Evolutionary conservation across 2,113 vertebrate species (phyloP).

Genomic region (Nansenia antarctica): DNA sequence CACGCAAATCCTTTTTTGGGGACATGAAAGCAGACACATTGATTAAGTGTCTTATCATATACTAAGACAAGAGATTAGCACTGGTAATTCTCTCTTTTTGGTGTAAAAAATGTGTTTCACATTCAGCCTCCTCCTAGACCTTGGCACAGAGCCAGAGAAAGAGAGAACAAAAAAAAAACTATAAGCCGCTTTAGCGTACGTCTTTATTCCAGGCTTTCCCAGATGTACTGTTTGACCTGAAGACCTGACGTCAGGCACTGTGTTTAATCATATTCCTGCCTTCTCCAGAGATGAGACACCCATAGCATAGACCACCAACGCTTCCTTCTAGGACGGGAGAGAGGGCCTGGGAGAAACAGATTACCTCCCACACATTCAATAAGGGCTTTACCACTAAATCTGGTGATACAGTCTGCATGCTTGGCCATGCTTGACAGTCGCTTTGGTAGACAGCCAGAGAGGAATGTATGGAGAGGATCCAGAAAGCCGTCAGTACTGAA

Average conservation of each 20-base stretch:
- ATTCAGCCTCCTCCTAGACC: constrained; percentile 26
- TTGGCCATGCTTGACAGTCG: constrained; percentile 38
- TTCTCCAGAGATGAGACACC: neutral
- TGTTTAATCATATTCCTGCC: constrained; percentile 44
- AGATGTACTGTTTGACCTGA: constrained; percentile 20
- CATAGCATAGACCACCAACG: constrained; percentile 8
- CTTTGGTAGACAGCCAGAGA: constrained; percentile 33
- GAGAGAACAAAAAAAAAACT: neutral
- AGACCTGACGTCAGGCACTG: neutral
- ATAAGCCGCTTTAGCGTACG: neutral
- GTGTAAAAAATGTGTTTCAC: constrained; percentile 37
- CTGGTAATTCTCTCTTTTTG: constrained; percentile 41
- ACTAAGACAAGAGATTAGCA: constrained; percentile 46
- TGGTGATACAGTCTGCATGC: too few species aligned
- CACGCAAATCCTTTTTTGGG: constrained; percentile 39
- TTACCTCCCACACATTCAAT: constrained; percentile 30
- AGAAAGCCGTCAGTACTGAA: too few species aligned
- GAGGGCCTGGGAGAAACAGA: constrained; percentile 24
- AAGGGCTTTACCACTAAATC: too few species aligned
- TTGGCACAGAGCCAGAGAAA: constrained; percentile 1
- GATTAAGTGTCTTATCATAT: constrained; percentile 52
- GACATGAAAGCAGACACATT: constrained; percentile 45
- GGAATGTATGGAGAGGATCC: constrained; percentile 25
- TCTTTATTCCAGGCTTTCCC: constrained; percentile 17
- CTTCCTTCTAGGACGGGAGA: too few species aligned